phyloP scores from a whole-genome alignment of 2,797 vertebrate species.

The Myiothlypis chrysogaster region DNA sequence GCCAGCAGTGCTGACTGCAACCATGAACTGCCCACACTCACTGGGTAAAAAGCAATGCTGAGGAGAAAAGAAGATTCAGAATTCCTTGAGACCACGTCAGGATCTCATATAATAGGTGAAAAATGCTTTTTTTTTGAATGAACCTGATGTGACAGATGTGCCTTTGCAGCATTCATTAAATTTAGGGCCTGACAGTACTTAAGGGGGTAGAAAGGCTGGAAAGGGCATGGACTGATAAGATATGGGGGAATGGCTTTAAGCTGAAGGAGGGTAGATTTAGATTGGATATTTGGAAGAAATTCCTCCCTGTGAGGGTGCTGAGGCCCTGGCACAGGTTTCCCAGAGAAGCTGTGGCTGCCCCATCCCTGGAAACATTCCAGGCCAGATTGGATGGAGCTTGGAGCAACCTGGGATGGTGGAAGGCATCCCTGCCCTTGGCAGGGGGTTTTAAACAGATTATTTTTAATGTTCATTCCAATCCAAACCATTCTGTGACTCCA shows the following conservation, averaged over 20 bases:
- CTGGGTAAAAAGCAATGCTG: neutral
- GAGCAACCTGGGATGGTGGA: neutral
- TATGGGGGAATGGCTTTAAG: neutral
- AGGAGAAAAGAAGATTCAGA: neutral
- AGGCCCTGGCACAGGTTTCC: neutral
- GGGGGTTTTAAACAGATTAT: neutral
- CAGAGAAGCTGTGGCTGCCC: neutral
- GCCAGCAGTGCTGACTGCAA: neutral
- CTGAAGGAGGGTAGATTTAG: neutral
- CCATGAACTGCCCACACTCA: neutral
- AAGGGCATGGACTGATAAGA: neutral
- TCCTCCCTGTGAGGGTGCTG: neutral
- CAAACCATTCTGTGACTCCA: neutral
- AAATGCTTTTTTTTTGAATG: neutral
- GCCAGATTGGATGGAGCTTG: accelerated
- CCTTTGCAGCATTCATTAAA: neutral
- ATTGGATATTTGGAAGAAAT: neutral
- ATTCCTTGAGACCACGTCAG: accelerated
- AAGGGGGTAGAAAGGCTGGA: neutral
- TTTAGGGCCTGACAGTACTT: neutral
- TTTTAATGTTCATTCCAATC: neutral
- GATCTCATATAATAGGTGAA: neutral
- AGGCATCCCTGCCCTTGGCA: neutral
- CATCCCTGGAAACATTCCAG: neutral
- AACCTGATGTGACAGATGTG: neutral